These are phyloP conservation scores for Cynodonichthys magdalenae DNA, from an alignment of 2,797 vertebrate genomes.

Conservation along the genomic window DNA sequence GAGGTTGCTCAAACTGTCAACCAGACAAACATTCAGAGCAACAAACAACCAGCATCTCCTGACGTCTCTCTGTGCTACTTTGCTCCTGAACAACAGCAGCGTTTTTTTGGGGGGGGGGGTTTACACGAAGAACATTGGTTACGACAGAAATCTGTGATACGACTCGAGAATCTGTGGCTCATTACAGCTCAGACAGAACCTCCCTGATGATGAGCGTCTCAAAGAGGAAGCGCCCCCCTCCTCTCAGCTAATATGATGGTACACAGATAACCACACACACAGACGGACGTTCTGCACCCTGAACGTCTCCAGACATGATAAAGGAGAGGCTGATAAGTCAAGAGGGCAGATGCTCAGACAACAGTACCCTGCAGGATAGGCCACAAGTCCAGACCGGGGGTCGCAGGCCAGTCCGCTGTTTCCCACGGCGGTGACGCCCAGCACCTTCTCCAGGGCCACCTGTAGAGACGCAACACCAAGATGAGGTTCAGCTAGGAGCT, in stretches of 20 bases:
- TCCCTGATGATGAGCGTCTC: conserved; percentile 29
- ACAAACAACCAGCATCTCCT: background rate
- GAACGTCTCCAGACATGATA: conserved; percentile 40
- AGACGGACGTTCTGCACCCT: conserved; percentile 33
- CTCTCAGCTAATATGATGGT: conserved; percentile 14
- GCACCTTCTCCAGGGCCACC: conserved; percentile 94
- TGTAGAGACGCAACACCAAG: conserved; percentile 52
- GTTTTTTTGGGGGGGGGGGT: no score
- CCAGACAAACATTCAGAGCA: background rate
- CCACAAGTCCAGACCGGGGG: conserved; percentile 91
- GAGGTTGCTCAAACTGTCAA: conserved; percentile 11
- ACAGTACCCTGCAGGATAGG: conserved; percentile 93
- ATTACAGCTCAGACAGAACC: conserved; percentile 11
- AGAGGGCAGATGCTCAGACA: conserved; percentile 45
- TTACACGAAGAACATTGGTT: background rate
- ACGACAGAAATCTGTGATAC: conserved; percentile 13
- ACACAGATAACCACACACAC: conserved; percentile 27
- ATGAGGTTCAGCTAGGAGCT: background rate
- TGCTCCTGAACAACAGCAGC: background rate
- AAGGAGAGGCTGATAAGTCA: conserved; percentile 35
- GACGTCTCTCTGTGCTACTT: background rate
- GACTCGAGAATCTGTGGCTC: conserved; percentile 12
- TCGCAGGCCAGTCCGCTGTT: conserved; percentile 92
- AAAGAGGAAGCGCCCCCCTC: conserved; percentile 24
- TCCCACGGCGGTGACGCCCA: conserved; percentile 92